Evolutionary conservation across 92 coral and sea anemone species (phyloP).

Genomic region (Porites cylindrica): DNA sequence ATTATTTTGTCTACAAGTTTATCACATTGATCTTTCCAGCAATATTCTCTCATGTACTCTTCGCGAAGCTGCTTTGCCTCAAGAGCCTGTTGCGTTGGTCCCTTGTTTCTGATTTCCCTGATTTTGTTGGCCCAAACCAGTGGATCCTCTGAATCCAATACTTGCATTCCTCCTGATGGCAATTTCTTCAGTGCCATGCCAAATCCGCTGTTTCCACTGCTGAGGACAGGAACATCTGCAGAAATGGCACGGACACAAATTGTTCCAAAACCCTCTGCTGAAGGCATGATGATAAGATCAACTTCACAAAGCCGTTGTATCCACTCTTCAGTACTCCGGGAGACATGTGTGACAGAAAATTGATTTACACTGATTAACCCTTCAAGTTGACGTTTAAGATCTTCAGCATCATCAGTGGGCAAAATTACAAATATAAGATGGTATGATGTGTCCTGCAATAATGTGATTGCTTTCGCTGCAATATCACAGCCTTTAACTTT

Average conservation of each 20-base stretch:
- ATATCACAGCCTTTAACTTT: neutral
- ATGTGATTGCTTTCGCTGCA: slow-evolving; percentile 30
- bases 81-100: neutral
- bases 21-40: too few relatives aligned
- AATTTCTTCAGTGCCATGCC: too few relatives aligned
- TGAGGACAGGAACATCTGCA: too few relatives aligned
- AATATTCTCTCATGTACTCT: too few relatives aligned
- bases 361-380: neutral
- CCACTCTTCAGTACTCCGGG: neutral
- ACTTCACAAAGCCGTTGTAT: slow-evolving; percentile 6
- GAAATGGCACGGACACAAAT: too few relatives aligned
- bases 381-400: neutral
- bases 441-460: neutral
- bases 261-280: neutral
- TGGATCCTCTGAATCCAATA: neutral
- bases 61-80: slow-evolving; percentile 15
- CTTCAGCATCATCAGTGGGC: neutral
- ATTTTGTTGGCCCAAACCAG: slow-evolving; percentile 25
- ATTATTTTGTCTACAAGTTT: neutral
- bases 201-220: too few relatives aligned
- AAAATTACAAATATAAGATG: neutral
- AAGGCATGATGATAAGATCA: slow-evolving; percentile 29
- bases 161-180: too few relatives aligned
- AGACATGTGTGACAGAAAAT: slow-evolving; percentile 14
- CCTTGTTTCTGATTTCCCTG: slow-evolving; percentile 3